Conservation (phyloP, 2,888 invertebrate species). For the Stenolophus ochropezus region DNA sequence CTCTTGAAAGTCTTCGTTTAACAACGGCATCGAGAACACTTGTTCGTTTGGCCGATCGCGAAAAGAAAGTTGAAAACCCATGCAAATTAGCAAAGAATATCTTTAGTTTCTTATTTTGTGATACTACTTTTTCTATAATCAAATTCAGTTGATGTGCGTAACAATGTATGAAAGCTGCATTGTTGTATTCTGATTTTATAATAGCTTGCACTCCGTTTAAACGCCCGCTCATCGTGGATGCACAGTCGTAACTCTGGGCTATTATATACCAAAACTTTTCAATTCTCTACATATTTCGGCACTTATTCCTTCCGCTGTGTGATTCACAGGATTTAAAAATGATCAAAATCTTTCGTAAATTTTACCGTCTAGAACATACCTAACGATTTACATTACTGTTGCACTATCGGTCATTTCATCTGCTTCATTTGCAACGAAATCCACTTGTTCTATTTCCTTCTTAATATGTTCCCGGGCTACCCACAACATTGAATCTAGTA, state of each 20-base stretch:
- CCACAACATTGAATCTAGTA: slow-evolving; percentile 61
- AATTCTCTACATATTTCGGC: slow-evolving; percentile 60
- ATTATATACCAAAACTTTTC: too few species aligned
- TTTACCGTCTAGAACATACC: slow-evolving; percentile 62
- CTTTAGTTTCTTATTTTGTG: slow-evolving; percentile 53
- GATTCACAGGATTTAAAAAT: slow-evolving; percentile 63
- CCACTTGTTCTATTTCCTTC: slow-evolving; percentile 55
- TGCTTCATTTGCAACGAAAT: slow-evolving; percentile 63
- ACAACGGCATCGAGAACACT: too few species aligned
- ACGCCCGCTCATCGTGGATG: slow-evolving; percentile 64
- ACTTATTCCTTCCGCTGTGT: slow-evolving; percentile 62
- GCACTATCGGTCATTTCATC: slow-evolving; percentile 64
- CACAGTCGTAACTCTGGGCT: slow-evolving; percentile 66
- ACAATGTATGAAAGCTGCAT: slow-evolving; percentile 62
- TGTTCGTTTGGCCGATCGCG: slow-evolving; percentile 63
- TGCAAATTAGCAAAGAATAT: slow-evolving; percentile 63
- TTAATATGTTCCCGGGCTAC: slow-evolving; percentile 63
- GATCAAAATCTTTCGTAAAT: slow-evolving; percentile 65
- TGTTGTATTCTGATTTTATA: slow-evolving; percentile 57
- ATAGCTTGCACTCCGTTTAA: slow-evolving; percentile 63
- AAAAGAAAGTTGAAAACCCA: slow-evolving; percentile 62
- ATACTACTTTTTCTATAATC: slow-evolving; percentile 59
- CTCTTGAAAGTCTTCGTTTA: too few species aligned
- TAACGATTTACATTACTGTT: slow-evolving; percentile 66
- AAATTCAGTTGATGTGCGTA: slow-evolving; percentile 64